Evolutionary conservation across 2,888 invertebrate genomes (phyloP), one percentile per base, ranked within the genome.

Genomic region (Mechanitis messenoides): DNA sequence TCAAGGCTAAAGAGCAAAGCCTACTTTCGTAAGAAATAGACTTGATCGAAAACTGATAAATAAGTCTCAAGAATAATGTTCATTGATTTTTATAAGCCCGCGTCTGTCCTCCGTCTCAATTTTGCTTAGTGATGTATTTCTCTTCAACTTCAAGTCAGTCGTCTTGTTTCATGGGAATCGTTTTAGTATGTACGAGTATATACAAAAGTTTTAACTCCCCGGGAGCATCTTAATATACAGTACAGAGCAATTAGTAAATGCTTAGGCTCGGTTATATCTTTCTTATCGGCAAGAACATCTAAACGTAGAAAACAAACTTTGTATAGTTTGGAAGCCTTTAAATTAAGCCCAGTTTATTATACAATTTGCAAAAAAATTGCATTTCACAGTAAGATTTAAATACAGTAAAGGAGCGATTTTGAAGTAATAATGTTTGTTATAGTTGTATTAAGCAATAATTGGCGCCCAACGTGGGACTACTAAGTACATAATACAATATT

Each of bases 151-250:
- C 60, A 65, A 67, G 65, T 65, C 56, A 65, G 68, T 67, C 66
- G 71, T 64, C 42, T 68, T 61, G 53, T 46, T 63, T 61, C 55
- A 63, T 59, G 59, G 53, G 45, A 42, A 59, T 62, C 58, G 60
- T 58, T 33, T 58, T 58, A 62, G 59, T 67, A 69, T 66, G 60
- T 66, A 64, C 65, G 64, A 56, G 59, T 67, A 69, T 66, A 61
- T 66, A 64, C 65, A 64, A 56, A 55, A 56, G 65, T 77, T 85
- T 85, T 82, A 74, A 85, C 84, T 85, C 84, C 53, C 84, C 76
- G 50, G 84, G 85, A 85, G 84, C 83, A 68, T 70, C 72, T 72
- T 68, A 66, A 56, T 56, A 9, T 42, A 42, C 1, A 42, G 9
- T 42, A 42, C 42, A 42, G 6, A 42, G 42, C 9, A 59, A 55